Evolutionary conservation across 2,797 vertebrate genomes (phyloP).

Genomic region (Argyrosomus regius): DNA sequence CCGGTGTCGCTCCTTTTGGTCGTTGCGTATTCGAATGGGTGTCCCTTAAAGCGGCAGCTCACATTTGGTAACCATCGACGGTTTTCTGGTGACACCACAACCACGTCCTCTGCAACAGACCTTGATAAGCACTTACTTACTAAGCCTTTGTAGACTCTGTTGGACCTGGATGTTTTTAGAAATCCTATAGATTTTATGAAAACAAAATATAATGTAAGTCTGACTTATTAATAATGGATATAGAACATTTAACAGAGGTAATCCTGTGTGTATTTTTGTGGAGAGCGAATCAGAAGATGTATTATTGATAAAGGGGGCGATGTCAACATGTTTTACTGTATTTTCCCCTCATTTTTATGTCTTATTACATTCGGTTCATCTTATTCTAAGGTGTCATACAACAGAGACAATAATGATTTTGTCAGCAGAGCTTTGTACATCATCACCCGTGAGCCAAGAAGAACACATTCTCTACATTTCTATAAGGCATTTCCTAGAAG

Average conservation of each 20-base stretch:
- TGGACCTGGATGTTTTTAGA: constrained; percentile 62
- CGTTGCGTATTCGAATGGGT: constrained; percentile 34
- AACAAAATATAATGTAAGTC: constrained; percentile 56
- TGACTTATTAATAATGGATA: constrained; percentile 40
- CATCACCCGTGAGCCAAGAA: constrained; percentile 69
- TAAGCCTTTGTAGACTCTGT: constrained; percentile 65
- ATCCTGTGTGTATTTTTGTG: constrained; percentile 41
- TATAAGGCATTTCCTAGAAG: constrained; percentile 45
- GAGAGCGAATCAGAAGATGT: constrained; percentile 14
- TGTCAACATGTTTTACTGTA: not conserved
- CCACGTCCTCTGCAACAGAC: constrained; percentile 48
- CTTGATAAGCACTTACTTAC: constrained; percentile 26
- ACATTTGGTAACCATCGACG: constrained; percentile 11
- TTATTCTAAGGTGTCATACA: constrained; percentile 33
- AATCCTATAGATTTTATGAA: constrained; percentile 69
- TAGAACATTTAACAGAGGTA: constrained; percentile 31
- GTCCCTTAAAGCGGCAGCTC: constrained; percentile 45
- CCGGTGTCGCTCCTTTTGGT: constrained; percentile 7
- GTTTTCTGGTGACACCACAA: constrained; percentile 32
- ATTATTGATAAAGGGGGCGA: constrained; percentile 8
- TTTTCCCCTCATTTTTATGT: constrained; percentile 17
- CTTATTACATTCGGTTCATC: constrained; percentile 19
- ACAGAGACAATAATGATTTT: constrained; percentile 36
- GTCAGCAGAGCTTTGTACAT: constrained; percentile 53
- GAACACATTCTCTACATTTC: constrained; percentile 68